Percentiles rank a stretch among this genome's conserved stretches.
Conservation (phyloP, 2,888 invertebrate species). For the Dryocosmus kuriphilus region DNA sequence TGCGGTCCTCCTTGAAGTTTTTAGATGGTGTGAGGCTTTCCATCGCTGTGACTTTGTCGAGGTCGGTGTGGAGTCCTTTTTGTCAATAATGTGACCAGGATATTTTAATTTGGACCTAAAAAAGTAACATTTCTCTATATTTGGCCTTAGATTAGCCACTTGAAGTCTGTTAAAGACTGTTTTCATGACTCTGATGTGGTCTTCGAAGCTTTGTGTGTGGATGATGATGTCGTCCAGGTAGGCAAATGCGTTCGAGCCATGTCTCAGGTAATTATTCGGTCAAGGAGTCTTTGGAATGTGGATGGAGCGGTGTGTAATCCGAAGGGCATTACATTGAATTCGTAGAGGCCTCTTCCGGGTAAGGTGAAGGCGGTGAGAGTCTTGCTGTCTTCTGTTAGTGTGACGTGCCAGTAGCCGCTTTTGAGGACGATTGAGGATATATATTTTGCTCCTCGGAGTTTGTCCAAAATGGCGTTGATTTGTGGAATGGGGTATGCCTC, state of each 20-base stretch:
- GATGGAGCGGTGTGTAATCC: constrained; percentile 62
- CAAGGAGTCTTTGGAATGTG: constrained; percentile 60
- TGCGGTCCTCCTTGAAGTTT: neutral
- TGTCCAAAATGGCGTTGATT: no score
- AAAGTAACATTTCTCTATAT: constrained; percentile 61
- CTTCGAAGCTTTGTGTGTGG: neutral
- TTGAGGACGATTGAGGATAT: no score
- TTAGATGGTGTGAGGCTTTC: neutral
- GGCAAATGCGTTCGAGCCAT: neutral
- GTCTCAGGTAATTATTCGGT: constrained; percentile 4
- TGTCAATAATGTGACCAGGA: constrained; percentile 47
- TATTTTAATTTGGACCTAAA: constrained; percentile 53
- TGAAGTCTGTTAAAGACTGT: constrained; percentile 57
- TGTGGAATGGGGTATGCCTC: no score
- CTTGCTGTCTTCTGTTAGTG: no score
- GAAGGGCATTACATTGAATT: no score
- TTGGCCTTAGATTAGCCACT: constrained; percentile 56
- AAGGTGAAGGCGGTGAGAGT: no score
- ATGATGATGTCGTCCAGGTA: no score
- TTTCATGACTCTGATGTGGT: constrained; percentile 16
- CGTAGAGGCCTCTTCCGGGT: no score
- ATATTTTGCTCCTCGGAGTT: no score
- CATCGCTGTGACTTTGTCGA: constrained; percentile 12
- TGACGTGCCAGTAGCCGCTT: no score
- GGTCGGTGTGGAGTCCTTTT: constrained; percentile 15